phyloP scores from a whole-genome alignment of 2,888 invertebrate genomes.

The Orthonevra nobilis region DNA sequence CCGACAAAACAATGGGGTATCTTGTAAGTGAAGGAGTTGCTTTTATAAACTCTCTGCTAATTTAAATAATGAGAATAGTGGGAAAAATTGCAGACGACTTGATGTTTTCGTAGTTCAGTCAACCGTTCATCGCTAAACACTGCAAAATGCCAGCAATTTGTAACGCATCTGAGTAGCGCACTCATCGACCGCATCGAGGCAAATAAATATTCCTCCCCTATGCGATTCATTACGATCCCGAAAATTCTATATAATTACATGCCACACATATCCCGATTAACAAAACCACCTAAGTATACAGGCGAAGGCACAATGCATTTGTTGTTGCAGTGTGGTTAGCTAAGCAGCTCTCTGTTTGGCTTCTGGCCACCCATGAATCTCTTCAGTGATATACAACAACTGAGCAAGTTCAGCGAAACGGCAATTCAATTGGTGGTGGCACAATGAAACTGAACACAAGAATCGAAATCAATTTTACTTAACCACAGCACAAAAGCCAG shows the following conservation, averaged over 20 bases:
- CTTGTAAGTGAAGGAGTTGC: conserved; percentile 30
- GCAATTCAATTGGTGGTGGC: conserved; percentile 51
- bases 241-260: conserved; percentile 57
- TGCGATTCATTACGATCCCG: conserved; percentile 28
- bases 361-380: conserved; percentile 69
- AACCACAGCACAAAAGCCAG: conserved; percentile 61
- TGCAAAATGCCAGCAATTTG: not conserved
- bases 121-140: not conserved
- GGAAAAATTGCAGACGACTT: not conserved
- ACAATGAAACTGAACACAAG: conserved; percentile 63
- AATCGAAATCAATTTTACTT: conserved; percentile 67
- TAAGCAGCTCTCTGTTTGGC: conserved; percentile 36
- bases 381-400: conserved; percentile 45
- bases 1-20: not conserved
- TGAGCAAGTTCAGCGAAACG: conserved; percentile 28
- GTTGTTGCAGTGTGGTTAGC: conserved; percentile 24
- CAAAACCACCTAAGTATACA: too few relatives aligned
- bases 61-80: too few relatives aligned
- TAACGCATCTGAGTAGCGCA: not conserved
- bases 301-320: not conserved
- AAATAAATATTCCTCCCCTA: conserved; percentile 2
- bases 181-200: not conserved
- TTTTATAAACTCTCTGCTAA: not conserved
- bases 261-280: conserved; percentile 57
- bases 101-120: not conserved